A percentile compares a stretch with the other conserved stretches of the same genome.
These are phyloP conservation scores for Glossosoma conforme DNA, from an alignment of 1,140 invertebrate species.

Conservation along the genomic window DNA sequence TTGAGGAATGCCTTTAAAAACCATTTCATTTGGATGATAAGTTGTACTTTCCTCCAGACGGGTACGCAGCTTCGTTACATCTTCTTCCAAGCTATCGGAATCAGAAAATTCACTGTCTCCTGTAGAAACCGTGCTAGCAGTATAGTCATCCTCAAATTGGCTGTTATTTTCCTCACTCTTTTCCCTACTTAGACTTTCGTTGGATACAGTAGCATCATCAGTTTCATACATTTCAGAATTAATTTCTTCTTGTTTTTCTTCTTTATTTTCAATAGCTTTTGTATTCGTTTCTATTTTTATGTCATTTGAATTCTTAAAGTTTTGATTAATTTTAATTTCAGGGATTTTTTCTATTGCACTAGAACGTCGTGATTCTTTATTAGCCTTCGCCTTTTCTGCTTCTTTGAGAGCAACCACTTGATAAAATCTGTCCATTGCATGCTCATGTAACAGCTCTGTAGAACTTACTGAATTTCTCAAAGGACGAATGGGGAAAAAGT, in stretches of 20 bases:
- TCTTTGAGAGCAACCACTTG: slow-evolving; percentile 68
- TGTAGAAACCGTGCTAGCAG: slow-evolving; percentile 53
- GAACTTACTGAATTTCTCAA: slow-evolving; percentile 72
- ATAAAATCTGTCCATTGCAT: slow-evolving; percentile 72
- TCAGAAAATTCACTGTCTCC: slow-evolving; percentile 43
- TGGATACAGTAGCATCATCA: slow-evolving; percentile 13
- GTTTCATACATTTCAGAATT: not conserved
- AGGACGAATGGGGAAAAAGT: slow-evolving; percentile 41
- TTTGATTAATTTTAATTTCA: slow-evolving; percentile 1
- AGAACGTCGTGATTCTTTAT: slow-evolving; percentile 30
- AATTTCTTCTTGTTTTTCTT: slow-evolving; percentile 4
- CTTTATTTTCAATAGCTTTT: not conserved
- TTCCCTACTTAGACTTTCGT: slow-evolving; percentile 23
- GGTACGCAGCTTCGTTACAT: slow-evolving; percentile 50
- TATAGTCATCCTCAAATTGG: slow-evolving; percentile 55
- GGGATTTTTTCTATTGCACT: not conserved
- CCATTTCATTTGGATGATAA: slow-evolving; percentile 59
- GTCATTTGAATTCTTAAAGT: not conserved
- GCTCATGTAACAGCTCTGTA: slow-evolving; percentile 72
- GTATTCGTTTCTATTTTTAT: slow-evolving; percentile 5
- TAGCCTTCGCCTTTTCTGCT: slow-evolving; percentile 49
- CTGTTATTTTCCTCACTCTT: slow-evolving; percentile 35
- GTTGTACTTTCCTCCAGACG: slow-evolving; percentile 58
- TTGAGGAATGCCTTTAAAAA: slow-evolving; percentile 33
- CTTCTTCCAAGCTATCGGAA: slow-evolving; percentile 51